phyloP scores from a whole-genome alignment of 2,113 vertebrate genomes.

The Candoia aspera region DNA sequence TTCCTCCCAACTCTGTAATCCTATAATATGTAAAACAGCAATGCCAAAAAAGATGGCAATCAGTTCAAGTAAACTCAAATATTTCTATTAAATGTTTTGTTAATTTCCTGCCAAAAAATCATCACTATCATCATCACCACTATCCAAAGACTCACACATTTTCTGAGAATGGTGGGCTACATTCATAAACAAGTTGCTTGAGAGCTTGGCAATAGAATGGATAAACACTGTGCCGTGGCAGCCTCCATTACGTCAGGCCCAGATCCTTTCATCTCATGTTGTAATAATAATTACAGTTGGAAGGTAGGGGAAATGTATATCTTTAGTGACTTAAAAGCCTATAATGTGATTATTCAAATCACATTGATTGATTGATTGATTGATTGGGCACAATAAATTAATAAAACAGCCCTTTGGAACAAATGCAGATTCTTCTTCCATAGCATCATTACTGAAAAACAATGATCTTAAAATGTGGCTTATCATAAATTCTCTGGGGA shows the following conservation, averaged over 20 bases:
- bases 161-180: background rate
- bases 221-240: background rate
- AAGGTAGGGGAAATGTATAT: background rate
- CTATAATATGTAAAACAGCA: background rate
- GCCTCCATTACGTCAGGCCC: background rate
- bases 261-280: background rate
- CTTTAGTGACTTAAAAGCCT: background rate
- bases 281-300: background rate
- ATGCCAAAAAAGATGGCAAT: background rate
- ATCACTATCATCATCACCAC: background rate
- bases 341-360: constrained; percentile 15
- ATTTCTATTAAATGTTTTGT: background rate
- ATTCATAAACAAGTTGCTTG: constrained; percentile 5
- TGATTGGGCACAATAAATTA: constrained; percentile 26
- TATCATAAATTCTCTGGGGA: constrained; percentile 3
- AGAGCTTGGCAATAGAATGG: background rate
- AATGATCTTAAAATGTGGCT: background rate
- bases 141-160: background rate
- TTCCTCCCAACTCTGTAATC: background rate
- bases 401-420: background rate
- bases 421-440: background rate
- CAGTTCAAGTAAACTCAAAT: background rate
- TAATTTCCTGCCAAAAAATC: background rate
- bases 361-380: constrained; percentile 16
- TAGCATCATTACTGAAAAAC: constrained; percentile 6